These are phyloP conservation scores for Myopa tessellatipennis DNA, from an alignment of 2,888 invertebrate genomes.

Conservation along the genomic window DNA sequence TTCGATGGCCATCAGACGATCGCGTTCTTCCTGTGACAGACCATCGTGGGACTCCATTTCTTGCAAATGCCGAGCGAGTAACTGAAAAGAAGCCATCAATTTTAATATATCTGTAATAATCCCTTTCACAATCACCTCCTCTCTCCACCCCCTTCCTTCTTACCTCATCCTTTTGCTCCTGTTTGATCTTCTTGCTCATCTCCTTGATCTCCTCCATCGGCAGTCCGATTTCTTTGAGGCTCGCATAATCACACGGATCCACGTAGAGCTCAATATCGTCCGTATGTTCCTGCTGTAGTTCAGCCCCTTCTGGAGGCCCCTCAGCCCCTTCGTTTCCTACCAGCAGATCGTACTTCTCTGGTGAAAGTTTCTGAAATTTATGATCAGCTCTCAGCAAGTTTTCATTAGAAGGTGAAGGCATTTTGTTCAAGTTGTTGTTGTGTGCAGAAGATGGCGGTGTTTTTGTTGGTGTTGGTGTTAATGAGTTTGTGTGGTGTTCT, in stretches of 20 bases:
- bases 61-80: constrained; percentile 80
- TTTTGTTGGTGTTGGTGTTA: constrained; percentile 43
- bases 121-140: neutral
- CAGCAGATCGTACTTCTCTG: constrained; percentile 63
- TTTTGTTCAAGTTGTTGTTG: constrained; percentile 48
- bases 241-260: constrained; percentile 64
- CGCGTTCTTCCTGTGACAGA: constrained; percentile 70
- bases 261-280: constrained; percentile 65
- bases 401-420: constrained; percentile 60
- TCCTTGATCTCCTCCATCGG: constrained; percentile 71
- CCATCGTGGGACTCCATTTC: constrained; percentile 77
- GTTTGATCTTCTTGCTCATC: constrained; percentile 72
- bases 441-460: constrained; percentile 39
- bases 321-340: constrained; percentile 55
- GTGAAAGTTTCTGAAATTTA: constrained; percentile 66
- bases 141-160: constrained; percentile 47
- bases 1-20: constrained; percentile 79
- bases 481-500: constrained; percentile 42
- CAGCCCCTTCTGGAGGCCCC: constrained; percentile 53
- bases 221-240: constrained; percentile 68
- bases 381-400: constrained; percentile 62
- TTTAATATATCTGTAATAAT: neutral
- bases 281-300: constrained; percentile 54
- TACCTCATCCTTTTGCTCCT: constrained; percentile 81
- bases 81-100: constrained; percentile 66